Evolutionary conservation across 2,113 vertebrate genomes (phyloP).

Genomic region (Tringa solitaria): DNA sequence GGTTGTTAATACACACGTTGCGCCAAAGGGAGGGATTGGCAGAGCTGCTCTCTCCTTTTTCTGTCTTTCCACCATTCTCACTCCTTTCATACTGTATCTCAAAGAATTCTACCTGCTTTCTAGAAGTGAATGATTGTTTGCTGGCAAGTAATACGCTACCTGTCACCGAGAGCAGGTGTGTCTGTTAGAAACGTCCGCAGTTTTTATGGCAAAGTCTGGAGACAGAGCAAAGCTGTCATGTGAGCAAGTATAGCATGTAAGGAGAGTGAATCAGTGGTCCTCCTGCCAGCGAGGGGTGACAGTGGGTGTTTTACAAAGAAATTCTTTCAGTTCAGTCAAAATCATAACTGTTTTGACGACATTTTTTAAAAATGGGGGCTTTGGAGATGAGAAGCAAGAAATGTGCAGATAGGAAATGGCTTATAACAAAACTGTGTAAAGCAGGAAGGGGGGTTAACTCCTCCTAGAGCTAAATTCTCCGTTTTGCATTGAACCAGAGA

Average conservation of each 20-base stretch:
- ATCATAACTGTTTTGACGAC: neutral
- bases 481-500: neutral
- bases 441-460: neutral
- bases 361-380: neutral
- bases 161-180: neutral
- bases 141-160: neutral
- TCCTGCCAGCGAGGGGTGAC: neutral
- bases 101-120: neutral
- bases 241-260: neutral
- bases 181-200: neutral
- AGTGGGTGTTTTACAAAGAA: neutral
- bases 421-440: neutral
- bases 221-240: neutral
- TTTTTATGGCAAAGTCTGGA: neutral
- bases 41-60: neutral
- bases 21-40: neutral
- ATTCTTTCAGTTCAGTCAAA: neutral
- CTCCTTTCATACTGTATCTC: neutral
- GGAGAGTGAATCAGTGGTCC: neutral
- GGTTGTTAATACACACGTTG: neutral
- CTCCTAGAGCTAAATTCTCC: neutral
- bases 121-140: accelerated
- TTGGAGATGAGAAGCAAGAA: neutral
- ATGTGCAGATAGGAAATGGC: neutral
- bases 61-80: neutral